Base-by-base conservation (phyloP, 2,113 vertebrate species). In the Scomber colias region DNA sequence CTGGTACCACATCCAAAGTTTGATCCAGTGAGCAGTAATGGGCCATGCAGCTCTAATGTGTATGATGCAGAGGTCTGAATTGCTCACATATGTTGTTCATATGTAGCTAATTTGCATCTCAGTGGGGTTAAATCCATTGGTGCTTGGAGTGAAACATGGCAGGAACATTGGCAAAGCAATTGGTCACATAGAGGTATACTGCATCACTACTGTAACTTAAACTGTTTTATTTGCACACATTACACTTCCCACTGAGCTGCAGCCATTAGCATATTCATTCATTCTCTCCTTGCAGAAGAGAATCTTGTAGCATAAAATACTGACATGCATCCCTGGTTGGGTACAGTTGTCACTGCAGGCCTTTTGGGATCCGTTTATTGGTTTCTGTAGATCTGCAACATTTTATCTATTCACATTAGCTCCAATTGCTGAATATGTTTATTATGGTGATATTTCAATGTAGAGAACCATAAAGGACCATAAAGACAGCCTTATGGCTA, bases 41-140 rank as follows among this genome's bases (percentile, higher is more conserved):
- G 71, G 49, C 82, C 85, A 40, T 90, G 82, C 21, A 79, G 81
- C 66, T 78, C 45, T 84, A 90, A 92, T 86, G 84, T 83, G 77
- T 76, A 46, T 3, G 61, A 82, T 69, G 69, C 86, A 81, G 86
- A 85, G 84, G 82, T 61, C 61, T 63, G 83, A 90, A 71, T 56
- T 24, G 74, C 72, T 67, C 79, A 45, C 83, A 88, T 86, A 86
- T 86, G 88, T 70, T 71, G 60, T 75, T 92, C 82, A 71, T 89
- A 87, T 59, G 81, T 56, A 31, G 77, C 82, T 89, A 65, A 92
- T 92, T 92, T 85, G 57, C 87, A 87, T 89, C 85, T 84, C 89
- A 84, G 88, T 82, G 75, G 90, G 89, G 74, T 67, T 85, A 78
- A 81, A 85, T 71, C 49, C 66, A 68, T 27, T 40, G 50, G 57